Base-by-base conservation (phyloP, 1,140 invertebrate species). In the Delia radicum region DNA sequence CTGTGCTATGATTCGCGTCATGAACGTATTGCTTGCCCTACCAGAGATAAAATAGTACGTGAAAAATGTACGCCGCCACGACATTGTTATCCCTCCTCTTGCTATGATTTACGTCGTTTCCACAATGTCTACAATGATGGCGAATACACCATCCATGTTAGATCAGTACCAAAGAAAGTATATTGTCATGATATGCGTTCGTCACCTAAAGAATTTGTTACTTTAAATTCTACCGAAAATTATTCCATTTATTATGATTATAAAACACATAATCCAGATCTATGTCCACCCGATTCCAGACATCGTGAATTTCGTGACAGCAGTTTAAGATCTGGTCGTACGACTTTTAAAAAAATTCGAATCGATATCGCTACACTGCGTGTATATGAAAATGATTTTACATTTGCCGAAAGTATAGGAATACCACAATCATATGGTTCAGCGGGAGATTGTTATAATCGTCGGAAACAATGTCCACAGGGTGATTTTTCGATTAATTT, bases 361-460 rank as follows among this genome's bases (percentile, higher is more conserved):
- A 81, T 93, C 0, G 90, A 92, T 78, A 86, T 89, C 12, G 86
- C 85, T 0, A 89, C 88, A 61, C 81, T 92, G 37, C 82, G 87
- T 62, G 88, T 92, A 55, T 87, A 90, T 73, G 87, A 90, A 24
- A 89, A 93, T 78, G 94, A 96, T 84, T 93, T 90, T 77, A 92
- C 90, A 24, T 96, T 94, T 84, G 90, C 93, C 1, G 85, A 85
- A 73, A 90, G 89, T 42, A 86, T 89, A 1, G 88, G 88, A 67
- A 89, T 82, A 4, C 86, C 85, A 74, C 89, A 95, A 61, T 88
- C 92, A 24, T 96, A 90, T 81, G 95, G 92, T 0, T 93, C 93
- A 73, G 93, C 94, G 55, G 95, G 94, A 3, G 95, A 96, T 83
- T 97, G 95, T 86, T 96, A 95, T 81, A 94, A 93, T 81, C 88